Evolutionary conservation across 2,113 vertebrate genomes (phyloP).

Genomic region (Gymnorhina tibicen): DNA sequence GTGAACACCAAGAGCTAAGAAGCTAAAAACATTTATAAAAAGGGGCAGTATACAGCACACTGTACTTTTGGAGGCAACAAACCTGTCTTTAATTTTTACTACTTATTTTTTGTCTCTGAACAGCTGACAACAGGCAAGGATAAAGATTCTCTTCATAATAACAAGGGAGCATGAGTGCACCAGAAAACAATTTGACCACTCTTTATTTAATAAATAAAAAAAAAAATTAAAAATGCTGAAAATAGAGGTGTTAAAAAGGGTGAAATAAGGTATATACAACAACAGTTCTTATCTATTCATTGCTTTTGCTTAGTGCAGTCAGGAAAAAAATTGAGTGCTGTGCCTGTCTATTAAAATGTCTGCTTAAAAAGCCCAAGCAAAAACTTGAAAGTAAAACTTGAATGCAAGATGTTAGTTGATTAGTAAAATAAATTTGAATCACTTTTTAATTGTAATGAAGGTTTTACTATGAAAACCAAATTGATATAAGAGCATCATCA

Average conservation of each 20-base stretch:
- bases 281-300: background rate
- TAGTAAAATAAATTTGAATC: background rate
- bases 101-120: background rate
- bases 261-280: background rate
- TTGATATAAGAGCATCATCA: background rate
- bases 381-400: background rate
- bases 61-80: background rate
- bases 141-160: background rate
- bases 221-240: background rate
- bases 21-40: background rate
- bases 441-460: background rate
- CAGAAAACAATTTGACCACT: background rate
- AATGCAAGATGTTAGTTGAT: background rate
- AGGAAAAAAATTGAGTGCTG: background rate
- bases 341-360: background rate
- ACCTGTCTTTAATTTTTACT: background rate
- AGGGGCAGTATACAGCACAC: background rate
- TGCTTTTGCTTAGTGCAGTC: background rate
- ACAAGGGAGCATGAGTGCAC: background rate
- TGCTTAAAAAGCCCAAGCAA: background rate
- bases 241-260: background rate
- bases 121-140: background rate
- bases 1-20: background rate
- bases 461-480: background rate
- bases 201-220: background rate